phyloP scores from a whole-genome alignment of 2,797 vertebrate species.

The Ispidina picta region DNA sequence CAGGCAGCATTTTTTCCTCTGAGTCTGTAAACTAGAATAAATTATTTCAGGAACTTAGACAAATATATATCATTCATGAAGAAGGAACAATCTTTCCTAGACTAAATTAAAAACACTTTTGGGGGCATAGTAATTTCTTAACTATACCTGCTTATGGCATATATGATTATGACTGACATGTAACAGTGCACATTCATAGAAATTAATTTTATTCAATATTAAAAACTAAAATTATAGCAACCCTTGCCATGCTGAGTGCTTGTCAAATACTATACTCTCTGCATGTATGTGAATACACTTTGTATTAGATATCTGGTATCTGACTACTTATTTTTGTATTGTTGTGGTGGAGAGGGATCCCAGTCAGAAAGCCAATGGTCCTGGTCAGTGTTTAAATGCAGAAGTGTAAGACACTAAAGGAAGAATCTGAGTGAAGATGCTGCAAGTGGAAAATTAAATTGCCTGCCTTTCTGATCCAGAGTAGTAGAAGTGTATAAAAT shows the following conservation, averaged over 20 bases:
- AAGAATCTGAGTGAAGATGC: not conserved
- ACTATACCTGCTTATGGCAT: not conserved
- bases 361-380: not conserved
- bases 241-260: not conserved
- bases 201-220: not conserved
- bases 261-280: not conserved
- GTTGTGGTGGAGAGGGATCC: accelerated
- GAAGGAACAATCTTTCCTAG: not conserved
- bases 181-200: not conserved
- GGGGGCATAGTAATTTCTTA: not conserved
- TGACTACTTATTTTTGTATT: not conserved
- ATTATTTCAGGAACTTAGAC: not conserved
- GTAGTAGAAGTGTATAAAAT: not conserved
- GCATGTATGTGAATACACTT: not conserved
- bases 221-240: not conserved
- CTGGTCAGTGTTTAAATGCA: not conserved
- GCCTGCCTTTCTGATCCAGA: not conserved
- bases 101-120: not conserved
- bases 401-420: not conserved
- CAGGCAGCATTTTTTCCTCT: not conserved
- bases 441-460: not conserved
- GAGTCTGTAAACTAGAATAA: not conserved
- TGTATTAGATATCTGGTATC: not conserved
- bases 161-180: not conserved
- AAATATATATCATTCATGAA: not conserved